Evolutionary conservation across 2,797 vertebrate species (phyloP).

Genomic region (Artibeus lituratus): DNA sequence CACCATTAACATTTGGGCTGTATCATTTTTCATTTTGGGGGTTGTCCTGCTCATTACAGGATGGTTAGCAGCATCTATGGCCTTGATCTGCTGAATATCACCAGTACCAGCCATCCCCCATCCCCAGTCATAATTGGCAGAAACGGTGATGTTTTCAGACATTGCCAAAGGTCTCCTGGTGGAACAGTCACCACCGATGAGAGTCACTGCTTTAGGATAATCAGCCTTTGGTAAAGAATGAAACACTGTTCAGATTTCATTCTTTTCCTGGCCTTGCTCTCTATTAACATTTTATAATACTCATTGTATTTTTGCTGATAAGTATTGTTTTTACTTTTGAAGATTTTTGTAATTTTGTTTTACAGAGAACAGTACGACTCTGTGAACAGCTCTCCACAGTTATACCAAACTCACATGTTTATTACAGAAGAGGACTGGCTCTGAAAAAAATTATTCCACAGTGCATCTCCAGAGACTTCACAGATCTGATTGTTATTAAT

Average conservation of each 20-base stretch:
- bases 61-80: not conserved
- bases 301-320: not conserved
- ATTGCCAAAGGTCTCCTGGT: not conserved
- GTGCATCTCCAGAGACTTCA: conserved; percentile 93
- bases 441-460: conserved; percentile 96
- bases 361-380: conserved; percentile 94
- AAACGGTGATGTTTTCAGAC: not conserved
- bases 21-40: not conserved
- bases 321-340: not conserved
- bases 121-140: not conserved
- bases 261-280: not conserved
- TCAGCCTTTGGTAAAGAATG: conserved; percentile 3
- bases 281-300: not conserved
- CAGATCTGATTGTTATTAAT: conserved; percentile 95
- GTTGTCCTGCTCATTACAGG: not conserved
- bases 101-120: not conserved
- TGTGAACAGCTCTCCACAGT: conserved; percentile 93
- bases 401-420: conserved; percentile 94
- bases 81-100: not conserved
- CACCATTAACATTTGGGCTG: not conserved
- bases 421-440: conserved; percentile 96
- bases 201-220: not conserved
- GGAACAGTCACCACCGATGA: not conserved
- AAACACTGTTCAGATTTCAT: not conserved
- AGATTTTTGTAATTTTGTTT: conserved; percentile 53